Conservation (phyloP, 2,113 vertebrate species). For the Acinonyx jubatus region DNA sequence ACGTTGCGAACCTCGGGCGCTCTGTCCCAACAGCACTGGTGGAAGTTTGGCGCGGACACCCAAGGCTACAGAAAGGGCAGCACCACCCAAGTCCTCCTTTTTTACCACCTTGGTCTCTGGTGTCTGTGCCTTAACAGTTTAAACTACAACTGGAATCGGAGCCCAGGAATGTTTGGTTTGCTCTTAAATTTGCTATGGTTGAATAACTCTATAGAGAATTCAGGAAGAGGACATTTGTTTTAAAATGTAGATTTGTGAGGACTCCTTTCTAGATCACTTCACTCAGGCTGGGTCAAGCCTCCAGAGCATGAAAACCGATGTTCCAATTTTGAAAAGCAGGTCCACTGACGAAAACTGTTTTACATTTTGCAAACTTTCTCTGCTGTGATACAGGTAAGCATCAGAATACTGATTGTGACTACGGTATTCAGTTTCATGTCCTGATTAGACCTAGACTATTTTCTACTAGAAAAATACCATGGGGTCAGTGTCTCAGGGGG, state of each 20-base stretch:
- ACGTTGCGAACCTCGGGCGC: too few species aligned
- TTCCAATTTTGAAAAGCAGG: not conserved
- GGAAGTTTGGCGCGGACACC: too few species aligned
- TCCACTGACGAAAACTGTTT: not conserved
- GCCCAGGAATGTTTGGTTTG: not conserved
- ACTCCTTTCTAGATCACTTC: not conserved
- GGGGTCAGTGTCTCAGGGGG: not conserved
- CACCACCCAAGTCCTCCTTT: too few species aligned
- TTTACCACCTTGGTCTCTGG: too few species aligned
- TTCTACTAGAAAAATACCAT: not conserved
- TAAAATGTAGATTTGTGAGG: not conserved
- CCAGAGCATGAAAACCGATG: not conserved
- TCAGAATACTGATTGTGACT: not conserved
- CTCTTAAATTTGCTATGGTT: slow-evolving; percentile 7
- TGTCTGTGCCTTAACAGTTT: not conserved
- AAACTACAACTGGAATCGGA: not conserved
- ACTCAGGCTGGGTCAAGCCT: not conserved
- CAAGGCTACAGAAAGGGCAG: too few species aligned
- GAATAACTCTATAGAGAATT: not conserved
- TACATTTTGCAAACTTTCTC: not conserved
- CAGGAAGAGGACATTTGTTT: not conserved
- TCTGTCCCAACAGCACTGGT: too few species aligned
- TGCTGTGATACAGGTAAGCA: not conserved
- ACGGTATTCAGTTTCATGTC: not conserved
- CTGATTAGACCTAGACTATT: not conserved